Conservation (phyloP, 2,113 vertebrate genomes). For the Ailuropoda melanoleuca region DNA sequence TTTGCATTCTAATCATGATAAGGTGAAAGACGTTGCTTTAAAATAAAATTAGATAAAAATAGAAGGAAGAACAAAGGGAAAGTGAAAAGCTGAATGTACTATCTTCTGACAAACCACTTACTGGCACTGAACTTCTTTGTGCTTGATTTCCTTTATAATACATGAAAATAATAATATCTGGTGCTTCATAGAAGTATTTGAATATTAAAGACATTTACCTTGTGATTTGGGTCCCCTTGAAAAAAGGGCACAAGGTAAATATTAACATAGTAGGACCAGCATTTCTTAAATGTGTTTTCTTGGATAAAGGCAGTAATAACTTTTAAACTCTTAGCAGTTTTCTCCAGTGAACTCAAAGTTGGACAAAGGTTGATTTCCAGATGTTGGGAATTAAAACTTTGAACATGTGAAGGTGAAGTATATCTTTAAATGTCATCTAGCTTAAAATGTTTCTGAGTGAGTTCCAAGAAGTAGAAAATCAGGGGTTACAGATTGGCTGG, state of each 20-base stretch:
- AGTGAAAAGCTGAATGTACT: neutral
- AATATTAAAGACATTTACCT: neutral
- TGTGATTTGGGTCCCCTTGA: neutral
- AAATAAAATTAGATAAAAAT: constrained; percentile 34
- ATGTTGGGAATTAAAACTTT: constrained; percentile 23
- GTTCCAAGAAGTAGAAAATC: neutral
- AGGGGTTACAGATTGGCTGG: neutral
- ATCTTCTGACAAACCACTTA: neutral
- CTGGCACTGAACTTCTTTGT: neutral
- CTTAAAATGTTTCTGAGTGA: neutral
- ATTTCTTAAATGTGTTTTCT: neutral
- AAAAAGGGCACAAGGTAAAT: neutral
- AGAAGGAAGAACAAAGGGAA: neutral
- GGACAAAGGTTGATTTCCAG: neutral
- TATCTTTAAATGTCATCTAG: neutral
- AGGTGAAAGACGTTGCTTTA: neutral
- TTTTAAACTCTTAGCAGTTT: neutral
- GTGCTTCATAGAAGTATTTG: neutral
- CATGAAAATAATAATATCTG: neutral
- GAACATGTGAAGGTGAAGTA: neutral
- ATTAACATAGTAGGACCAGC: neutral
- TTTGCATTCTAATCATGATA: neutral
- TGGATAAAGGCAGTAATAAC: neutral
- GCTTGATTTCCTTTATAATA: neutral
- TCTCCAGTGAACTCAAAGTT: neutral